Percentiles rank a stretch among this genome's conserved stretches.
These are phyloP conservation scores for Nannobrachium achirus DNA, from an alignment of 2,113 vertebrate genomes.

Conservation along the genomic window DNA sequence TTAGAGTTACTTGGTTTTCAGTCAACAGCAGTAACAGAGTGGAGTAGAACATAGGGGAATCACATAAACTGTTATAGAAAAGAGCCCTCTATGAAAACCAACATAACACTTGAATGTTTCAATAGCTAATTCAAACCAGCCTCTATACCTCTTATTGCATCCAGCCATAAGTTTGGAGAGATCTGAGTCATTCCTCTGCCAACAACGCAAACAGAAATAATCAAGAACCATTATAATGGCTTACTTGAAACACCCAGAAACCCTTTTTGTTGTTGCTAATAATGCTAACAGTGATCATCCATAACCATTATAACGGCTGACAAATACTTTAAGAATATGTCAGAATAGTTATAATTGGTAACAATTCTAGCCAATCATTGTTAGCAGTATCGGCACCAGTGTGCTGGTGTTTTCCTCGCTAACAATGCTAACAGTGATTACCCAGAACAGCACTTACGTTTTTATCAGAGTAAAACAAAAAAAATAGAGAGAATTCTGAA, in stretches of 20 bases:
- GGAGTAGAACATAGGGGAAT: slow-evolving; percentile 29
- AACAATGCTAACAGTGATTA: slow-evolving; percentile 15
- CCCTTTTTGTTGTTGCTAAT: neutral
- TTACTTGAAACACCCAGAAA: neutral
- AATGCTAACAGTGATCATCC: neutral
- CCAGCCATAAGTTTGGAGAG: neutral
- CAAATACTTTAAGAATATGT: neutral
- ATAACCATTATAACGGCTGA: neutral
- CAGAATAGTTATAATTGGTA: neutral
- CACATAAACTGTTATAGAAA: slow-evolving; percentile 40
- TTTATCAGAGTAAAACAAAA: slow-evolving; percentile 17
- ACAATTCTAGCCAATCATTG: neutral
- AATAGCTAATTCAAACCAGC: neutral
- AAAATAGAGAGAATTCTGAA: slow-evolving; percentile 6
- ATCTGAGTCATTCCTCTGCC: neutral
- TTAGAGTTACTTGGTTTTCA: slow-evolving; percentile 27
- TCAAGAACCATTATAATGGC: neutral
- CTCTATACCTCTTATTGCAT: slow-evolving; percentile 16
- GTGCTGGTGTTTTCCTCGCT: neutral
- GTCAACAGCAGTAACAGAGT: slow-evolving; percentile 29
- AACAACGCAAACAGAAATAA: neutral
- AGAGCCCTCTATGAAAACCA: slow-evolving; percentile 45
- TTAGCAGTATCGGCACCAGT: neutral
- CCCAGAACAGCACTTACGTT: slow-evolving; percentile 22
- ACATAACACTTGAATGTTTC: neutral